phyloP scores from a whole-genome alignment of 2,888 invertebrate species.

The Drosophila paucipuncta region DNA sequence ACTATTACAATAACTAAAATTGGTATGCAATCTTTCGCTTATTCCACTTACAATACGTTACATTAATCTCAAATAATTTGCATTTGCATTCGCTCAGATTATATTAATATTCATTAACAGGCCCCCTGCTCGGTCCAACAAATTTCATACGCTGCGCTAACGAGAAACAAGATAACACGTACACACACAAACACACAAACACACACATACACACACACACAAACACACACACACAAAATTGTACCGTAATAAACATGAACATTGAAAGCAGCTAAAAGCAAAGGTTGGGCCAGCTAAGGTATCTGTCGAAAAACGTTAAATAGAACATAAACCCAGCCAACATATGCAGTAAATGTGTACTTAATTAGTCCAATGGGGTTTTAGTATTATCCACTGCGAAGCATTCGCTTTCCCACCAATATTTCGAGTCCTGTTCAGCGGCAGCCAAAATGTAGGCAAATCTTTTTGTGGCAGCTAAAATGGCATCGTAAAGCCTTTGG shows the following conservation, averaged over 20 bases:
- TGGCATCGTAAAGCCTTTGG: constrained; percentile 34
- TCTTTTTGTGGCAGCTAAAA: constrained; percentile 42
- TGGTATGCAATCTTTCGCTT: constrained; percentile 27
- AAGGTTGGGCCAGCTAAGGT: constrained; percentile 26
- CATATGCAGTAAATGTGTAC: constrained; percentile 53
- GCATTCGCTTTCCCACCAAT: constrained; percentile 19
- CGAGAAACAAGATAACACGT: not conserved
- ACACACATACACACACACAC: not conserved
- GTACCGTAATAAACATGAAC: constrained; percentile 35
- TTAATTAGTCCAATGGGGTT: constrained; percentile 62
- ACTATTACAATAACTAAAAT: constrained; percentile 14
- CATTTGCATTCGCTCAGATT: constrained; percentile 22
- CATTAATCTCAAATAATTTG: constrained; percentile 34
- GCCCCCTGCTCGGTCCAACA: not conserved
- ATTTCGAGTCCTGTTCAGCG: not conserved
- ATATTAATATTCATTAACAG: constrained; percentile 50
- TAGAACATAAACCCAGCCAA: constrained; percentile 42
- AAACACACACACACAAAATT: constrained; percentile 10
- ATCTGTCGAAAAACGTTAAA: constrained; percentile 45
- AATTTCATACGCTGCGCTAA: constrained; percentile 27
- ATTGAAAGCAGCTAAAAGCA: constrained; percentile 29
- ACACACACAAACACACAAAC: not conserved
- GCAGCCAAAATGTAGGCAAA: constrained; percentile 49
- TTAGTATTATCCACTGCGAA: constrained; percentile 34
- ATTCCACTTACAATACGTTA: constrained; percentile 26